These are phyloP conservation scores for Sebastes diaconus DNA, from an alignment of 2,797 vertebrate species.

Conservation along the genomic window DNA sequence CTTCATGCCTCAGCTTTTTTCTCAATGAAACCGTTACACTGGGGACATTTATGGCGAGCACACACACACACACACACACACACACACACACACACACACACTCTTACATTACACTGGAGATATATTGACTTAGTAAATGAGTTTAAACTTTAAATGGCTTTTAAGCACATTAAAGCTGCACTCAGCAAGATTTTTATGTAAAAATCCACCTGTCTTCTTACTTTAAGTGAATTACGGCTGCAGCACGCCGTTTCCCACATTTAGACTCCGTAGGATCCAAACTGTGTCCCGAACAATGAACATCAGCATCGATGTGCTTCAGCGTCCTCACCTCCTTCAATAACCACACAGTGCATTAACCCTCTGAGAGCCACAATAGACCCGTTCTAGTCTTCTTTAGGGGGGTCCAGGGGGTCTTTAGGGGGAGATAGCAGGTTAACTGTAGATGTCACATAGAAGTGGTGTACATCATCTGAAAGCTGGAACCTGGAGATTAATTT, in stretches of 20 bases:
- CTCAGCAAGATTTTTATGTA: slow-evolving; percentile 40
- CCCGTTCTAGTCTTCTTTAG: too few relatives aligned
- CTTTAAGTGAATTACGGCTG: neutral
- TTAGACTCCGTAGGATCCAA: neutral
- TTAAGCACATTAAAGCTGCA: slow-evolving; percentile 38
- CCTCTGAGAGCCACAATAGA: too few relatives aligned
- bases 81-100: neutral
- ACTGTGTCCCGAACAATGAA: neutral
- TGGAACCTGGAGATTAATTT: too few relatives aligned
- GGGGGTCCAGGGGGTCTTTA: too few relatives aligned
- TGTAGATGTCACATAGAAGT: too few relatives aligned
- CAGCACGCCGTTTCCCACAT: neutral
- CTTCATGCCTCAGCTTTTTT: slow-evolving; percentile 69
- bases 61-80: slow-evolving; percentile 8
- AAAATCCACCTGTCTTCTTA: slow-evolving; percentile 20
- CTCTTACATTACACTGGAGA: slow-evolving; percentile 22
- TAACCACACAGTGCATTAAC: too few relatives aligned
- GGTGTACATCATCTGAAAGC: too few relatives aligned
- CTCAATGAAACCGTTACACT: slow-evolving; percentile 75
- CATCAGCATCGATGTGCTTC: neutral
- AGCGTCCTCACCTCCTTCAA: neutral
- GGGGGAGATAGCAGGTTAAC: too few relatives aligned
- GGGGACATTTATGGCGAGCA: slow-evolving; percentile 41
- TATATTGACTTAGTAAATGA: slow-evolving; percentile 51
- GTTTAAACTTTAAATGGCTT: slow-evolving; percentile 44